Base-by-base conservation (phyloP, 2,888 invertebrate genomes). In the Cephus spinipes region DNA sequence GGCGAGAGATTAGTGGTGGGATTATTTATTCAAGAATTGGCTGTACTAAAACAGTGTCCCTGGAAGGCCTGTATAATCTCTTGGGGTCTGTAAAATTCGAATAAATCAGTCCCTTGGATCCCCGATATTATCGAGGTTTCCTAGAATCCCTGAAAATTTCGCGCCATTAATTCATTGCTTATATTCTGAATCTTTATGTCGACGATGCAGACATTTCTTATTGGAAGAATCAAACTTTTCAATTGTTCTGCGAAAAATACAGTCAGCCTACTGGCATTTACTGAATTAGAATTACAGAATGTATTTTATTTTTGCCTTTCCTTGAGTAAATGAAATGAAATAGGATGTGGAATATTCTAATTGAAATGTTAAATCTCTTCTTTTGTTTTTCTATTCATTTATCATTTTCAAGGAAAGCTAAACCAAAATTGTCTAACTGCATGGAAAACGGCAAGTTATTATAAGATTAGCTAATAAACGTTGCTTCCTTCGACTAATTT, bases 401-500 rank as follows among this genome's bases (percentile, higher is more conserved):
- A 55, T 55, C 55, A 55, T 23, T 55, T 9, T 55, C 23, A 23
- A 55, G 23, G 9, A 55, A 55, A 55, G 9, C 55, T 55, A 23
- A 55, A 55, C 23, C 55, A 55, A 23, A 55, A 23, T 55, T 40
- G 40, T 6, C 15, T 23, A 55, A 55, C 40, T 55, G 23, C 23
- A 34, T 15, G 71, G 33, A 68, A 40, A 30, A 73, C 69, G 35
- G 35, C 68, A 76, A 77, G 77, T 69, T 55, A 6, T 40, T 23
- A 23, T 23, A 55, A 23, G 74, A 69, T 79, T 81, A 76, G 73
- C 79, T 34, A 74, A 69, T 40, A 73, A 76, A 80, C 73, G 69
- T 55, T 76, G 4, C 30, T 75, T 79, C 76, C 30, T 76, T 77
- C 79, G 78, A 73, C 80, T 80, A 74, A 69, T 71, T 9, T 75